Percentiles rank a stretch among this genome's conserved stretches.
These are phyloP conservation scores for Solenodon paradoxus DNA, from an alignment of 2,113 vertebrate species.

Conservation along the genomic window DNA sequence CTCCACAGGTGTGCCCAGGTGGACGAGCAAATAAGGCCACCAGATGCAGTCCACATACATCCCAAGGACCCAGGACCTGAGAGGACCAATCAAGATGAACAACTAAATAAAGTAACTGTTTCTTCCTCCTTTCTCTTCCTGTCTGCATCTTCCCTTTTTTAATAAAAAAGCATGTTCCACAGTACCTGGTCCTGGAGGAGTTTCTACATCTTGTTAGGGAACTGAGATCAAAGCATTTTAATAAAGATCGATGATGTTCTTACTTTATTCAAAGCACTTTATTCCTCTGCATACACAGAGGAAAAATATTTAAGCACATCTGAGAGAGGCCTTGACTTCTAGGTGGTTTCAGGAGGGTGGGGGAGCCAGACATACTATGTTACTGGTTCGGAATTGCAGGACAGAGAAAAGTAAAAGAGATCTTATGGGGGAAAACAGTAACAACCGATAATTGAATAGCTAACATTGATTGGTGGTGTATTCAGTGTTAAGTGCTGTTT, in stretches of 20 bases:
- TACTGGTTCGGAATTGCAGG: neutral
- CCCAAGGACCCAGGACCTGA: too few species aligned
- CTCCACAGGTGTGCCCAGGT: too few species aligned
- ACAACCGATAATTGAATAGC: neutral
- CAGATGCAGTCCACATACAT: too few species aligned
- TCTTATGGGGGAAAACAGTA: neutral
- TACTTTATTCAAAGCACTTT: neutral
- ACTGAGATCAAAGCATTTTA: neutral
- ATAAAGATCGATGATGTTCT: neutral
- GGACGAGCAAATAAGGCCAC: too few species aligned
- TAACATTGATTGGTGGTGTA: rapidly evolving
- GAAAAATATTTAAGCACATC: neutral
- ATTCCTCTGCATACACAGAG: rapidly evolving
- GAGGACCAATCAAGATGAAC: too few species aligned
- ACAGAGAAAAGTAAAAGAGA: neutral
- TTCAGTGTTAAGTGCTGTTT: neutral
- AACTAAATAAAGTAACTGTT: too few species aligned
- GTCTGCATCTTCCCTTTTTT: too few species aligned
- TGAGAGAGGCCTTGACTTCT: neutral
- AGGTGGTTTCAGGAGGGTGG: neutral
- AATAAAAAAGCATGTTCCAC: neutral
- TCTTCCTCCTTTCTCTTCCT: too few species aligned
- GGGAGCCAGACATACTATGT: neutral
- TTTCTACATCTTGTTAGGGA: neutral
- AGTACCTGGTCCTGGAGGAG: neutral